phyloP scores from a whole-genome alignment of 1,140 invertebrate species.

The Coenobita brevimanus region DNA sequence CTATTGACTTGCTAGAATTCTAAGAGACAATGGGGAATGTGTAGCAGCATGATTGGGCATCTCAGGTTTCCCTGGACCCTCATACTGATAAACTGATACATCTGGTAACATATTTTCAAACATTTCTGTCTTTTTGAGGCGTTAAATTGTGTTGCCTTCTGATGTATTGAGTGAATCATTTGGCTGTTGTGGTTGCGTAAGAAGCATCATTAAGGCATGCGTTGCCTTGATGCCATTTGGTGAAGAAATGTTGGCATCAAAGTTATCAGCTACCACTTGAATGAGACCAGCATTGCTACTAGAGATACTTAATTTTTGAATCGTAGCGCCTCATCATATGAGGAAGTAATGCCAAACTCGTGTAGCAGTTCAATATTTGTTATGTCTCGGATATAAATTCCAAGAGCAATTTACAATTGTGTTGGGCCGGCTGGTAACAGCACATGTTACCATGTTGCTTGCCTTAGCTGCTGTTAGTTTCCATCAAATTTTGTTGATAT shows the following conservation, averaged over 20 bases:
- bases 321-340: conserved; percentile 24
- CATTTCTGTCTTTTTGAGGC: not conserved
- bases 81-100: not conserved
- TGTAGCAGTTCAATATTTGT: not conserved
- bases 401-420: not conserved
- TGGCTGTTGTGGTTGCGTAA: not conserved
- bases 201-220: not conserved
- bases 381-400: not conserved
- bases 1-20: not conserved
- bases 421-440: not conserved
- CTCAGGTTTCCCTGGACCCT: not conserved
- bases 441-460: not conserved
- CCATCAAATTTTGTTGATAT: not conserved
- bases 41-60: not conserved
- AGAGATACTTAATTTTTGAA: not conserved
- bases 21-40: not conserved
- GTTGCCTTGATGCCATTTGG: not conserved
- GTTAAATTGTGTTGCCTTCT: not conserved
- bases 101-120: not conserved
- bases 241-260: conserved; percentile 4
- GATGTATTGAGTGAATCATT: not conserved
- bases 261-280: conserved; percentile 10
- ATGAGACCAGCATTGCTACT: not conserved
- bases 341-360: not conserved
- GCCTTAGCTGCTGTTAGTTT: not conserved